Conservation (phyloP, 2,888 invertebrate species). For the Cataglyphis altisquamis region DNA sequence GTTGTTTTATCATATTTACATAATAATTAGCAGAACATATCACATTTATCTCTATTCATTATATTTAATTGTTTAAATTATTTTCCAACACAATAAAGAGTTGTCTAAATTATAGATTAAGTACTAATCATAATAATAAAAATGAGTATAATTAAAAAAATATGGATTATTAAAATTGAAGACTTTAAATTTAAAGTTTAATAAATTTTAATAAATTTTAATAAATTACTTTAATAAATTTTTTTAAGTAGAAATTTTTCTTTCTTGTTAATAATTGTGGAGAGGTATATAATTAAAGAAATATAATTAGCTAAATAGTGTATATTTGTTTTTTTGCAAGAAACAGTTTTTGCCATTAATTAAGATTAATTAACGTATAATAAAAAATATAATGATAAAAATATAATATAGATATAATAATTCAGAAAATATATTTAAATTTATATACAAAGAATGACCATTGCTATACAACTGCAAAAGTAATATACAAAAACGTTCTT, state of each 20-base stretch:
- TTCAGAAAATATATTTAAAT: background rate
- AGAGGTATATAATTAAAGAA: background rate
- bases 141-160: background rate
- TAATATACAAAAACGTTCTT: background rate
- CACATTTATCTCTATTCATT: background rate
- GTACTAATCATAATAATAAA: background rate
- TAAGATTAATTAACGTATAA: background rate
- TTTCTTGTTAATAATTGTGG: background rate
- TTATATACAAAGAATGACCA: background rate
- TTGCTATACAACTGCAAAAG: background rate
- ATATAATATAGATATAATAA: background rate
- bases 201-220: background rate
- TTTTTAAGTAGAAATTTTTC: background rate
- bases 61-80: background rate
- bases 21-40: slow-evolving; percentile 8
- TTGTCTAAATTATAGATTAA: background rate
- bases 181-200: background rate
- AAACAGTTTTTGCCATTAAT: background rate
- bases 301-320: background rate
- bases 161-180: slow-evolving; percentile 19
- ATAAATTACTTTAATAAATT: background rate
- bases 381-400: no score
- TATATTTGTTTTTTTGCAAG: background rate
- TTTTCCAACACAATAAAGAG: background rate
- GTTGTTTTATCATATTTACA: background rate